phyloP scores from a whole-genome alignment of 2,888 invertebrate genomes.

The Lottia gigantea region DNA sequence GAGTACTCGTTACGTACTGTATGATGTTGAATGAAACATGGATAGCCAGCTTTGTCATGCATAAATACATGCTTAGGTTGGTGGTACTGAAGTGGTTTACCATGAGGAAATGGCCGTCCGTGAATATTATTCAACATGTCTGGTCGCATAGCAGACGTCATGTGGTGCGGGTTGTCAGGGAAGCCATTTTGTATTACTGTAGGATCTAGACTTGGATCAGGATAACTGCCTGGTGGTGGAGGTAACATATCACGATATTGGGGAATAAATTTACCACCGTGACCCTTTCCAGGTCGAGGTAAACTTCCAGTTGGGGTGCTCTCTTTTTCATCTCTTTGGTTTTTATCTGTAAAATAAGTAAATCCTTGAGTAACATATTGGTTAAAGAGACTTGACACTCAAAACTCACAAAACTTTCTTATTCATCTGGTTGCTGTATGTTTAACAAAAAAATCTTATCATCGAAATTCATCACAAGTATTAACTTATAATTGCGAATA shows the following conservation, averaged over 20 bases:
- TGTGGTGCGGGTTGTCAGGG: neutral
- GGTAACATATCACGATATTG: neutral
- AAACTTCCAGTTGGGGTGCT: neutral
- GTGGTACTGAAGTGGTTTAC: neutral
- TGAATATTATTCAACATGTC: conserved; percentile 2
- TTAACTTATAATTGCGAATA: too few species aligned
- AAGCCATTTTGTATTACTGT: neutral
- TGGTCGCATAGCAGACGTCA: neutral
- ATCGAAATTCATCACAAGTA: too few species aligned
- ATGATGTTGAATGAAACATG: neutral
- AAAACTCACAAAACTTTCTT: too few species aligned
- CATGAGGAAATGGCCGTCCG: neutral
- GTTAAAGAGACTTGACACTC: too few species aligned
- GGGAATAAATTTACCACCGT: neutral
- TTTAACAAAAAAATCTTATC: too few species aligned
- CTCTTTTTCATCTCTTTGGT: neutral
- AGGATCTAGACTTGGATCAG: neutral
- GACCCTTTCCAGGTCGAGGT: neutral
- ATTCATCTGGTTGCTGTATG: too few species aligned
- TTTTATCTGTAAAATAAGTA: neutral
- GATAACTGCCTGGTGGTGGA: neutral
- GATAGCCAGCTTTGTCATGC: neutral
- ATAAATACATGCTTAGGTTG: neutral
- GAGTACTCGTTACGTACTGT: neutral
- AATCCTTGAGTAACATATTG: neutral